phyloP scores from a whole-genome alignment of 1,140 invertebrate genomes.

The Gonatopus flavifemur region DNA sequence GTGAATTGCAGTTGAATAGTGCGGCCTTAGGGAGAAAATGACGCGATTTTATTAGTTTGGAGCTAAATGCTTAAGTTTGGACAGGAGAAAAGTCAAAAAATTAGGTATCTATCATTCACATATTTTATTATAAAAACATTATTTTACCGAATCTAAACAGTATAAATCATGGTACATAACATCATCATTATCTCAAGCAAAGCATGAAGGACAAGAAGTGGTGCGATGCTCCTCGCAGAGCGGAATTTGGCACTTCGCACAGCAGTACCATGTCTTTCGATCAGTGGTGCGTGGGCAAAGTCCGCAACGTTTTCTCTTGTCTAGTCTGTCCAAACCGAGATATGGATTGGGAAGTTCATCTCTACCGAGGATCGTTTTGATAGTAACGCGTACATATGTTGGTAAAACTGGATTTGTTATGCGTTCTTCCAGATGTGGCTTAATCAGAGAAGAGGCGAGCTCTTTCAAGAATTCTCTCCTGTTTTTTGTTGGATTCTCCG shows the following conservation, averaged over 20 bases:
- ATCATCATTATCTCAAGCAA: no score
- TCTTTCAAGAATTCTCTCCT: constrained; percentile 1
- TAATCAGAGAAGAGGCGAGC: background rate
- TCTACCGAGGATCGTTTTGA: background rate
- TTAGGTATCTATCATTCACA: no score
- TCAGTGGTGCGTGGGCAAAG: background rate
- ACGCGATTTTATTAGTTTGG: no score
- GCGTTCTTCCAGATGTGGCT: background rate
- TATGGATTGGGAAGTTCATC: background rate
- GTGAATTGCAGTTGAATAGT: no score
- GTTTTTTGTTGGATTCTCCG: background rate
- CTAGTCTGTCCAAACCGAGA: background rate
- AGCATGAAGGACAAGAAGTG: no score
- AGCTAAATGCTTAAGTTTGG: no score
- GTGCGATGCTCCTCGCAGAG: constrained; percentile 4
- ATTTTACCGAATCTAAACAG: no score
- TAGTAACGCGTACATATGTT: background rate
- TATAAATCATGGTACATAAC: no score
- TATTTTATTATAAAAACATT: no score
- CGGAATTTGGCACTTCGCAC: background rate
- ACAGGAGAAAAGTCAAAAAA: no score
- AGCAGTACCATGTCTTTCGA: background rate
- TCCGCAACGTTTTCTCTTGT: background rate
- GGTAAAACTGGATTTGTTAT: background rate
- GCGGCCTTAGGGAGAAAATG: no score